Conservation (phyloP, 1,140 invertebrate species). For the Danaus melanippus region DNA sequence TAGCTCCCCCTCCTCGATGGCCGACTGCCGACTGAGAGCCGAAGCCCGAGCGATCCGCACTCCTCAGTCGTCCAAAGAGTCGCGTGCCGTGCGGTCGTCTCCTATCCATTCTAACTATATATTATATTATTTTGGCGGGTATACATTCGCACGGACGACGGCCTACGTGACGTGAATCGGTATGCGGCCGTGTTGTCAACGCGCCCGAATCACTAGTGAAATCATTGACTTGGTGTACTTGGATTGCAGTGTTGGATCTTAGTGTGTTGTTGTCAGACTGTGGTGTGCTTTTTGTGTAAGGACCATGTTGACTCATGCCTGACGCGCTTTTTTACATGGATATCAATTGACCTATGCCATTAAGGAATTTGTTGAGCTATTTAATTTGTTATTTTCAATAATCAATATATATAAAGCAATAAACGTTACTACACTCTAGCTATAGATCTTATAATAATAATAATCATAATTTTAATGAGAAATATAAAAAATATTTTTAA, state of each 20-base stretch:
- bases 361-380: too few relatives aligned
- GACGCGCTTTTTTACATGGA: slow-evolving; percentile 42
- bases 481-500: too few relatives aligned
- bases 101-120: slow-evolving; percentile 9
- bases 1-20: slow-evolving; percentile 44
- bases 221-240: slow-evolving; percentile 54
- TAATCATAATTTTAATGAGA: too few relatives aligned
- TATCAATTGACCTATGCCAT: too few relatives aligned
- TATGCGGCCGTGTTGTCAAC: slow-evolving; percentile 53
- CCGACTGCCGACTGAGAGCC: neutral
- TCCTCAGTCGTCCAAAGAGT: slow-evolving; percentile 52
- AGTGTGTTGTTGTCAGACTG: slow-evolving; percentile 40
- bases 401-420: too few relatives aligned
- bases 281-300: slow-evolving; percentile 50
- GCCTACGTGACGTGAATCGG: slow-evolving; percentile 55
- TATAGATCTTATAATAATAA: too few relatives aligned
- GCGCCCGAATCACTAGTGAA: slow-evolving; percentile 50
- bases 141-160: slow-evolving; percentile 41
- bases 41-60: too few relatives aligned
- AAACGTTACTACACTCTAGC: too few relatives aligned
- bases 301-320: slow-evolving; percentile 65
- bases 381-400: too few relatives aligned
- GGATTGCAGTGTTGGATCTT: slow-evolving; percentile 70
- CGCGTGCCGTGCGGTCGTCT: slow-evolving; percentile 39
- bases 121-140: slow-evolving; percentile 59